phyloP scores from a whole-genome alignment of 2,113 vertebrate species.

The Ranitomeya imitator region DNA sequence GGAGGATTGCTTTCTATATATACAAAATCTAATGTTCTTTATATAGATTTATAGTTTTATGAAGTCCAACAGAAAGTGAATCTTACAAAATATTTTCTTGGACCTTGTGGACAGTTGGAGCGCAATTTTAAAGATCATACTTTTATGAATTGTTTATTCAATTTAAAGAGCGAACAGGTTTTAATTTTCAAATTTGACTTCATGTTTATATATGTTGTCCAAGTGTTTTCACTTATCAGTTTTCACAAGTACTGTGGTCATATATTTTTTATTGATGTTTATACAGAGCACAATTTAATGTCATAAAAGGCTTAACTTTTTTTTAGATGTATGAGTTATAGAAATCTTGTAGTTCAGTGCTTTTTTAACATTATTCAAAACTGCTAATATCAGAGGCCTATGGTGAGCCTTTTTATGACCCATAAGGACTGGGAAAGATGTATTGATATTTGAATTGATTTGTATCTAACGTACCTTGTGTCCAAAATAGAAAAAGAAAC shows the following conservation, averaged over 20 bases:
- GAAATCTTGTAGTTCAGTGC: not conserved
- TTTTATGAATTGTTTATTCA: constrained; percentile 2
- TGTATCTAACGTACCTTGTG: too few relatives aligned
- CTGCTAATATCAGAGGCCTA: not conserved
- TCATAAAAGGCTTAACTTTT: not conserved
- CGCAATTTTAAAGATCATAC: not conserved
- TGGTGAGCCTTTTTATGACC: not conserved
- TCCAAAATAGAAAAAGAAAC: too few relatives aligned
- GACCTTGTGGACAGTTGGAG: not conserved
- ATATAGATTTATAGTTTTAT: not conserved
- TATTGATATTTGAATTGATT: not conserved
- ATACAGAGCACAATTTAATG: not conserved
- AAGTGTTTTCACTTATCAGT: not conserved
- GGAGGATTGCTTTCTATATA: not conserved
- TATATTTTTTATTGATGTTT: not conserved
- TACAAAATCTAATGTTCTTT: not conserved
- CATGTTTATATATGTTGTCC: not conserved
- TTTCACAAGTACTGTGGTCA: not conserved
- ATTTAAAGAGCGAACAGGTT: not conserved
- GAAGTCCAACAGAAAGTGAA: not conserved
- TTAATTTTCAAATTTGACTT: not conserved
- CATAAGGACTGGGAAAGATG: not conserved
- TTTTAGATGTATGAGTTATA: not conserved
- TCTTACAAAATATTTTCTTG: not conserved
- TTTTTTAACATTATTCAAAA: not conserved